Percentiles rank a stretch among this genome's conserved stretches.
Conservation (phyloP, 2,797 vertebrate species). For the Caiman crocodilus region DNA sequence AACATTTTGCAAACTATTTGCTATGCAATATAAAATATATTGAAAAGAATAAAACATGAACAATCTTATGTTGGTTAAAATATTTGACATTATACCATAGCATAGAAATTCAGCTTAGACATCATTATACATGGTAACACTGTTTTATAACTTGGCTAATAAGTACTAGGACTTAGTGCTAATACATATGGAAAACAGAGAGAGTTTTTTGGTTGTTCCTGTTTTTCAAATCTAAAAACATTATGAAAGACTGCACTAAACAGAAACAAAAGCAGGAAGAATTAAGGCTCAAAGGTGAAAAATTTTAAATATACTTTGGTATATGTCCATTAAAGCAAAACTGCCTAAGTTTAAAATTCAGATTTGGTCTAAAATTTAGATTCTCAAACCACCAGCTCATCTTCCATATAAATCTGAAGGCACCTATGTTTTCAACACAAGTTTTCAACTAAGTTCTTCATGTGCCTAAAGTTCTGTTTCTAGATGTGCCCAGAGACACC, state of each 20-base stretch:
- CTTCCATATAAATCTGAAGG: neutral
- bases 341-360: neutral
- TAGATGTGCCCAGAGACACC: neutral
- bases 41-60: neutral
- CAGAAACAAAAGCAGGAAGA: neutral
- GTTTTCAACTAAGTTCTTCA: neutral
- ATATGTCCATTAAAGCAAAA: neutral
- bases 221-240: neutral
- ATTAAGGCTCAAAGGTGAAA: neutral
- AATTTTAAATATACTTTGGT: neutral
- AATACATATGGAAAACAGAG: neutral
- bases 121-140: neutral
- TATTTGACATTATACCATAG: neutral
- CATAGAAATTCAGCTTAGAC: neutral
- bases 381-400: neutral
- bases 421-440: neutral
- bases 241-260: neutral
- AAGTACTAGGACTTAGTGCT: neutral
- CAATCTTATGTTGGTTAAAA: neutral
- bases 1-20: neutral
- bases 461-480: neutral
- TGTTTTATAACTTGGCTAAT: neutral
- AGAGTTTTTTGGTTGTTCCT: neutral
- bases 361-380: neutral
- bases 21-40: neutral